Percentiles rank a stretch among this genome's conserved stretches.
phyloP scores from a whole-genome alignment of 35 echinoderm and acorn worm species.

The Ophioderma brevispina region DNA sequence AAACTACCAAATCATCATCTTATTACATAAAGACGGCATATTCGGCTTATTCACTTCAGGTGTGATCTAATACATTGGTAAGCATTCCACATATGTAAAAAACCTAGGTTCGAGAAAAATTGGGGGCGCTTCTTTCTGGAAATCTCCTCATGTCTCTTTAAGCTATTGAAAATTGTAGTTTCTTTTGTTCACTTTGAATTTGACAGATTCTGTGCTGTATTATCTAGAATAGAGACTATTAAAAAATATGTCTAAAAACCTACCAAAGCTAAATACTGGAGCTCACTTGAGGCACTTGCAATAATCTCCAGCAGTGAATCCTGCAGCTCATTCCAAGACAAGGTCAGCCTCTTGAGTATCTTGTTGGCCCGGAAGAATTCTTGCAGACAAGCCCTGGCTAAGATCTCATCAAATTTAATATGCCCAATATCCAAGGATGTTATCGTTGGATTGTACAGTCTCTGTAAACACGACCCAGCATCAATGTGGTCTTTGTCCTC shows the following conservation, averaged over 20 bases:
- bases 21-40: no score
- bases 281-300: conserved; percentile 11
- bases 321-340: conserved; percentile 41
- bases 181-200: no score
- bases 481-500: not conserved
- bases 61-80: no score
- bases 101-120: no score
- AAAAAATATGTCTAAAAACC: not conserved
- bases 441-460: conserved; percentile 51
- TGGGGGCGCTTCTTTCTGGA: no score
- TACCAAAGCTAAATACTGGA: conserved; percentile 45
- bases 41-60: no score
- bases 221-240: no score
- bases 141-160: no score
- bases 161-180: no score
- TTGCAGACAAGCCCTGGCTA: conserved; percentile 37
- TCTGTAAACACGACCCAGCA: not conserved
- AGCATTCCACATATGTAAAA: no score
- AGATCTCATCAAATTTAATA: conserved; percentile 42
- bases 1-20: no score
- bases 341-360: conserved; percentile 27
- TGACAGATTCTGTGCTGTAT: no score
- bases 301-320: conserved; percentile 57
- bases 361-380: conserved; percentile 58
- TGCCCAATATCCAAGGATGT: conserved; percentile 52